Base-by-base conservation (phyloP, 1,140 invertebrate species). In the Caenorhabditis brenneri region DNA sequence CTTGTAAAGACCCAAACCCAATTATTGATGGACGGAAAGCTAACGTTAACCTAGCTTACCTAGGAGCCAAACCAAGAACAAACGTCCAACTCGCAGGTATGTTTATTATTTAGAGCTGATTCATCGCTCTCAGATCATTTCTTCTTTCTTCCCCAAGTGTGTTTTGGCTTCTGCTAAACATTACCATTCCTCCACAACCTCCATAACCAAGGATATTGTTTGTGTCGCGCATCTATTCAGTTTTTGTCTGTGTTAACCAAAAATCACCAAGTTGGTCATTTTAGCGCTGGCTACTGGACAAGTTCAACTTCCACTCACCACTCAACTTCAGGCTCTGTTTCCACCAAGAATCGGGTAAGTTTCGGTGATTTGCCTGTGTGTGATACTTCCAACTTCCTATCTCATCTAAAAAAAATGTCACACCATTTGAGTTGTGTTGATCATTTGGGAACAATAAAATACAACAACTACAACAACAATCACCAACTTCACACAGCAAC, bases 1-100 rank as follows among this genome's bases (percentile, higher is more conserved):
- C 97, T 24, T 97, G 96, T 91, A 97, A 97, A 92, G 96, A 99
- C 90, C 96, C 96, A 16, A 98, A 98, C 92, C 97, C 97, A 27
- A 97, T 98, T 91, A 99, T 98, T 90, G 97, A 99, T 91, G 97
- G 97, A 55, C 93, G 97, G 88, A 98, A 98, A 93, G 96, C 97
- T 33, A 98, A 99, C 92, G 97, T 99, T 33, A 99, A 99, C 92
- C 93, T 98, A 88, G 97, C 97, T 48, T 97, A 97, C 91, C 93
- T 99, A 82, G 97, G 96, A 88, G 96, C 96, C 33, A 98, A 98
- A 92, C 96, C 96, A 60, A 93, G 96, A 92, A 95, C 85, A 36
- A 90, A 90, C 80, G 86, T 90, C 12, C 89, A 90, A 60, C 82
- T 90, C 16, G 85, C 88, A 10, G 88, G 86, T 60, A 42, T 16